Conservation (phyloP, 1,140 invertebrate species). For the Nasonia longicornis region DNA sequence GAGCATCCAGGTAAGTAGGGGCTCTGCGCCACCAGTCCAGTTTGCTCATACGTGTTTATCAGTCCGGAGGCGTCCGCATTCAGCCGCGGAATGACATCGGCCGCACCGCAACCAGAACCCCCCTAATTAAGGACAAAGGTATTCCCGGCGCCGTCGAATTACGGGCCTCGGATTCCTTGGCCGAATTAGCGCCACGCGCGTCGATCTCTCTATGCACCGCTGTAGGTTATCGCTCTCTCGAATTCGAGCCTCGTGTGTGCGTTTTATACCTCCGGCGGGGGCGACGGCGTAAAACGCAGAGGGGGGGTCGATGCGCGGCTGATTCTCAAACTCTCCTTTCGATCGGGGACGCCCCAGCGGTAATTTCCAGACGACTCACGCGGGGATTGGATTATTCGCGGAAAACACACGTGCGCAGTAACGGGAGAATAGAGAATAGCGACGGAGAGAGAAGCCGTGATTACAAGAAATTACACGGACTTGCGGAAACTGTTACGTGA, state of each 20-base stretch:
- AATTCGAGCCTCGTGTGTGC: not conserved
- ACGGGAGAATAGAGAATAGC: not conserved
- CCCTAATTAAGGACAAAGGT: constrained; percentile 46
- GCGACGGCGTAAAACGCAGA: not conserved
- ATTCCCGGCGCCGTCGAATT: constrained; percentile 13
- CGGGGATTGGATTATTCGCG: constrained; percentile 9
- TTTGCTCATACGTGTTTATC: not conserved
- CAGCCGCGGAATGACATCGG: constrained; percentile 36
- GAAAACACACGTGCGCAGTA: not conserved
- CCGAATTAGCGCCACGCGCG: constrained; percentile 13
- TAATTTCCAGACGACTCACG: too few relatives aligned
- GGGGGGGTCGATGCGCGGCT: constrained; percentile 6
- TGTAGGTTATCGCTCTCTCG: not conserved
- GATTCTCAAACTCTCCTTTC: constrained; percentile 7
- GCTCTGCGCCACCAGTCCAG: too few relatives aligned
- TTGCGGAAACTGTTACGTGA: constrained; percentile 30
- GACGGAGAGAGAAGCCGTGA: not conserved
- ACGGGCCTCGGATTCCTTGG: constrained; percentile 32
- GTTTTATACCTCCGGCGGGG: not conserved
- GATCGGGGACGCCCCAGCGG: too few relatives aligned
- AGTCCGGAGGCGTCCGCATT: constrained; percentile 6
- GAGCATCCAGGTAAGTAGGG: too few relatives aligned
- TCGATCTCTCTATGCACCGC: not conserved
- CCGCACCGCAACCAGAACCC: not conserved
- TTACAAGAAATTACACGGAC: constrained; percentile 41